A percentile compares a stretch with the other conserved stretches of the same genome.
These are phyloP conservation scores for Cheilosia variabilis DNA, from an alignment of 2,888 invertebrate genomes.

Conservation along the genomic window DNA sequence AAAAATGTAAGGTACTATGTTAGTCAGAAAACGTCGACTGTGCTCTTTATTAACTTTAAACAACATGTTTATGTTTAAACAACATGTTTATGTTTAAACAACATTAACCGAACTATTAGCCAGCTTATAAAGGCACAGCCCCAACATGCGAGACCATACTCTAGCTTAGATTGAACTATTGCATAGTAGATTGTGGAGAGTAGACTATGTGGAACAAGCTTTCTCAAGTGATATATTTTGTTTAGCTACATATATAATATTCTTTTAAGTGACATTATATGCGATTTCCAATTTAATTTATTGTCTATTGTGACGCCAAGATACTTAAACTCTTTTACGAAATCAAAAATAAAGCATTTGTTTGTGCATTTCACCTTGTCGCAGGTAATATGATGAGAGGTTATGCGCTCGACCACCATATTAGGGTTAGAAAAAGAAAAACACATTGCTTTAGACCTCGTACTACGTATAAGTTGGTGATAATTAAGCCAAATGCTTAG, in stretches of 20 bases:
- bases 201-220: conserved; percentile 1
- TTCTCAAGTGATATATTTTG: conserved; percentile 4
- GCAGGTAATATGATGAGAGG: too few species aligned
- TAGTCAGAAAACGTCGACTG: neutral
- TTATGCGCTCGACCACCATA: neutral
- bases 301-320: neutral
- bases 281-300: neutral
- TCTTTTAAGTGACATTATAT: too few species aligned
- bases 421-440: neutral
- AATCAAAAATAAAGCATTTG: neutral
- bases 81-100: neutral
- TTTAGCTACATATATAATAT: neutral
- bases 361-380: neutral
- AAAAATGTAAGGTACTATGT: too few species aligned
- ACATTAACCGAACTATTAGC: neutral
- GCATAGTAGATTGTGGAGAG: too few species aligned
- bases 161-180: too few species aligned
- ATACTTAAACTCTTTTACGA: neutral
- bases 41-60: neutral
- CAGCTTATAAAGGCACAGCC: too few species aligned
- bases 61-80: too few species aligned
- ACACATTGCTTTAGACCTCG: conserved; percentile 4
- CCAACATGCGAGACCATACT: too few species aligned
- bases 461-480: neutral
- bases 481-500: neutral